These are phyloP conservation scores for Agelas oroides DNA, from an alignment of 37 sponge, comb jelly and placozoan species.

Conservation along the genomic window DNA sequence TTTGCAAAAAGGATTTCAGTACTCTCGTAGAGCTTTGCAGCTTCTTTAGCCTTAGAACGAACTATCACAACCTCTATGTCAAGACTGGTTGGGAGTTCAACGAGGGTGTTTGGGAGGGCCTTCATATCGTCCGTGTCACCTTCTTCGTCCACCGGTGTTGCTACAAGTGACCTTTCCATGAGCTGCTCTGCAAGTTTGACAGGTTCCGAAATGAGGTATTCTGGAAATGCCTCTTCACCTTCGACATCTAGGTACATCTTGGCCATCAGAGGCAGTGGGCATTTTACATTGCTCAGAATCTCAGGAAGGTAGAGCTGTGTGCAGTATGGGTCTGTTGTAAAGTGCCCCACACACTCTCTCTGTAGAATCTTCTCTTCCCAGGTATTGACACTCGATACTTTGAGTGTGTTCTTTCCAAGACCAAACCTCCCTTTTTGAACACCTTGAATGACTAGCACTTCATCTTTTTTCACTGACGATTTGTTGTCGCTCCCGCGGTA, in stretches of 20 bases:
- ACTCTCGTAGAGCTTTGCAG: constrained; percentile 6
- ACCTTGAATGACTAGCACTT: constrained; percentile 12
- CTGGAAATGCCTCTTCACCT: constrained; percentile 16
- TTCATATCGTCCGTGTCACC: background rate
- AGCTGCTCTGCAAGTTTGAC: constrained; percentile 9
- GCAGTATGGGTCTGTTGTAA: constrained; percentile 42
- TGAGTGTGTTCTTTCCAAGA: background rate
- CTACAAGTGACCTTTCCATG: constrained; percentile 23
- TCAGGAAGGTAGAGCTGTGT: constrained; percentile 25
- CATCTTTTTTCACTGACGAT: background rate
- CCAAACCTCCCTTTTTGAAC: background rate
- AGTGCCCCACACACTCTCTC: constrained; percentile 25
- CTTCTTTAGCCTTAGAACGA: background rate
- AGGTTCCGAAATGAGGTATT: constrained; percentile 27
- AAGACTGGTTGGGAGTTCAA: constrained; percentile 22
- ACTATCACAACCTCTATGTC: constrained; percentile 26
- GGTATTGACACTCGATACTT: constrained; percentile 19
- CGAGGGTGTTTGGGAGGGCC: background rate
- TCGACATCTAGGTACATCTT: constrained; percentile 23
- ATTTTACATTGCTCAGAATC: background rate
- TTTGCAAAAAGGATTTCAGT: constrained; percentile 1
- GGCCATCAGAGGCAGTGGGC: constrained; percentile 5
- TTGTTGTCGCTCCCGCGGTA: background rate
- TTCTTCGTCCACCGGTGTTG: constrained; percentile 10
- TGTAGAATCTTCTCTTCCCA: constrained; percentile 25